A percentile compares a stretch with the other conserved stretches of the same genome.
These are phyloP conservation scores for Trematocara zebra DNA, from an alignment of 2,113 vertebrate genomes.

Conservation along the genomic window DNA sequence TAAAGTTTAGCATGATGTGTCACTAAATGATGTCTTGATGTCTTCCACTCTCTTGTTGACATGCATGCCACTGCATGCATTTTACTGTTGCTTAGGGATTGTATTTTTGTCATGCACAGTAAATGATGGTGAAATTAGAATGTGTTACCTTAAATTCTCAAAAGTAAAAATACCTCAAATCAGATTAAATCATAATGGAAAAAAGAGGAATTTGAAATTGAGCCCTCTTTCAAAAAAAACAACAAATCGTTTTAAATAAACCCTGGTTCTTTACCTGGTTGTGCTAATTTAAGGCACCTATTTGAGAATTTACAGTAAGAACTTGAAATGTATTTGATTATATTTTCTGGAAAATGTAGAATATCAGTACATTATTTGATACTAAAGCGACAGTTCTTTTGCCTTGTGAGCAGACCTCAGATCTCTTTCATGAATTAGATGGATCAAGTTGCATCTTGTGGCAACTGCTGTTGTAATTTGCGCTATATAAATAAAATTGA, in stretches of 20 bases:
- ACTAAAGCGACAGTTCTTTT: not conserved
- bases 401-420: not conserved
- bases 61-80: constrained; percentile 65
- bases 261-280: not conserved
- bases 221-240: not conserved
- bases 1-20: constrained; percentile 72
- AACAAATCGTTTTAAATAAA: not conserved
- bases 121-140: not conserved
- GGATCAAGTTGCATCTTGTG: not conserved
- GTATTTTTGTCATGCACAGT: not conserved
- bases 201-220: not conserved
- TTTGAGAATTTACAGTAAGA: constrained; percentile 40
- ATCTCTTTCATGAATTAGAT: not conserved
- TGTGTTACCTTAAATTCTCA: constrained; percentile 26
- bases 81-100: not conserved
- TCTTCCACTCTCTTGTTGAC: constrained; percentile 30
- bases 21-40: constrained; percentile 35
- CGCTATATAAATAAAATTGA: not conserved
- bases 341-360: not conserved
- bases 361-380: not conserved
- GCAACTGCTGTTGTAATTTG: not conserved
- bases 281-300: not conserved
- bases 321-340: not conserved
- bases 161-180: not conserved
- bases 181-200: not conserved